Percentiles rank a stretch among this genome's conserved stretches.
Evolutionary conservation across 2,888 invertebrate genomes (phyloP).

Genomic region (Campaea margaritaria): DNA sequence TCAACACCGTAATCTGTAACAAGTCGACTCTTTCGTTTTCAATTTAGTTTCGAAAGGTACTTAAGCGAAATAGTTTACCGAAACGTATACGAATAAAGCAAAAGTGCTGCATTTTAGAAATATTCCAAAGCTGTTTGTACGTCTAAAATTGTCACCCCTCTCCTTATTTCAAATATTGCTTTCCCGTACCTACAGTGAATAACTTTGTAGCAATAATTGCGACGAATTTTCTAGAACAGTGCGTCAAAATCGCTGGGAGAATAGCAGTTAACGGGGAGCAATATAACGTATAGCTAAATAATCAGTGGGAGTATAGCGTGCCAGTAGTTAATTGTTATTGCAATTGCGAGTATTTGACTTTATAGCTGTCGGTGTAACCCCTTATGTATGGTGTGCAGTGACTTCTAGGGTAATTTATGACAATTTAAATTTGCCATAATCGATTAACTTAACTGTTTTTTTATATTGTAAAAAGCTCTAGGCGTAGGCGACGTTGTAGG

Average conservation of each 20-base stretch:
- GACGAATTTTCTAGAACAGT: conserved; percentile 12
- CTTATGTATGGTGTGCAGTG: conserved; percentile 3
- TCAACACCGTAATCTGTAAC: too few relatives aligned
- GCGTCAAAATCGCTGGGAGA: conserved; percentile 6
- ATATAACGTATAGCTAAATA: conserved; percentile 4
- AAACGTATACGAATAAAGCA: too few relatives aligned
- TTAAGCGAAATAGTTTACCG: too few relatives aligned
- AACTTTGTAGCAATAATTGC: conserved; percentile 13
- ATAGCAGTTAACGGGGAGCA: background rate
- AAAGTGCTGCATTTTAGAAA: too few relatives aligned
- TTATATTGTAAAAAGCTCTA: too few relatives aligned
- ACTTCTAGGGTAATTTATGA: conserved; percentile 10
- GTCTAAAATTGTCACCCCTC: too few relatives aligned
- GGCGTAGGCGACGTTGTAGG: too few relatives aligned
- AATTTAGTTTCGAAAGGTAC: too few relatives aligned
- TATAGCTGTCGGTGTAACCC: background rate
- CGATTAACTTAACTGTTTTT: background rate
- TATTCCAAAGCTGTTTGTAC: too few relatives aligned
- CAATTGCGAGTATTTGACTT: conserved; percentile 12
- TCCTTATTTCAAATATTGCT: too few relatives aligned
- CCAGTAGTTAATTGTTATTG: conserved; percentile 21
- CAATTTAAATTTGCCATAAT: conserved; percentile 3
- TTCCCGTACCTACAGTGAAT: conserved; percentile 1
- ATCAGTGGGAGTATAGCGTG: conserved; percentile 2
- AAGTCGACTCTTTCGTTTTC: too few relatives aligned